Evolutionary conservation across 2,888 invertebrate species (phyloP).

Genomic region (Eretmocerus hayati): DNA sequence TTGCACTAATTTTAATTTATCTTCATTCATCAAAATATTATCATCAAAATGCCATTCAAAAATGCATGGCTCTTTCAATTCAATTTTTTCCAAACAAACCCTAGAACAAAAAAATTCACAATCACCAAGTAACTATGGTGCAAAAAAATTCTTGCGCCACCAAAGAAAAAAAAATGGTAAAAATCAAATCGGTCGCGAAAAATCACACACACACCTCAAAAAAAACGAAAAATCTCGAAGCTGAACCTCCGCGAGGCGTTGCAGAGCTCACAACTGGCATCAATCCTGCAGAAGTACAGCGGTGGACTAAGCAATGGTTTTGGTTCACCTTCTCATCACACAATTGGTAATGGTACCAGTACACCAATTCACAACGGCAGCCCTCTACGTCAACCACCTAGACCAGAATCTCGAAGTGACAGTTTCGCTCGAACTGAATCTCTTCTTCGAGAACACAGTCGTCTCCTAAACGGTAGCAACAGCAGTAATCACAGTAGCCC

Average conservation of each 20-base stretch:
- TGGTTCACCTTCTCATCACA: too few species aligned
- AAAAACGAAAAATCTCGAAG: constrained; percentile 4
- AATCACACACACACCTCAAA: neutral
- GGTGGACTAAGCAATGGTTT: constrained; percentile 28
- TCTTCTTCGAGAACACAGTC: constrained; percentile 35
- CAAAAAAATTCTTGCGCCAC: too few species aligned
- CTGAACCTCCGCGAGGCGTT: constrained; percentile 35
- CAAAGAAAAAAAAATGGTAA: neutral
- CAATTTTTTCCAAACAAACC: too few species aligned
- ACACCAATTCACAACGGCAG: constrained; percentile 10
- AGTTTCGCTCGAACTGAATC: constrained; percentile 40
- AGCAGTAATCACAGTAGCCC: constrained; percentile 47
- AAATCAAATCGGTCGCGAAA: neutral
- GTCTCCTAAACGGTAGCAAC: constrained; percentile 29
- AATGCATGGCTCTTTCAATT: too few species aligned
- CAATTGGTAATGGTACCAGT: constrained; percentile 25
- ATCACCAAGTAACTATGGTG: too few species aligned
- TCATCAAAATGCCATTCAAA: too few species aligned
- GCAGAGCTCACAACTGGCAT: constrained; percentile 43
- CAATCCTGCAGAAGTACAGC: constrained; percentile 32
- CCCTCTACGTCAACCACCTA: constrained; percentile 31
- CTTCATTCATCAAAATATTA: too few species aligned
- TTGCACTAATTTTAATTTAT: too few species aligned
- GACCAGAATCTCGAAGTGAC: constrained; percentile 40
- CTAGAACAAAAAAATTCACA: too few species aligned